These are phyloP conservation scores for Brachionus plicatilis DNA, from an alignment of 1,140 invertebrate species.

Conservation along the genomic window DNA sequence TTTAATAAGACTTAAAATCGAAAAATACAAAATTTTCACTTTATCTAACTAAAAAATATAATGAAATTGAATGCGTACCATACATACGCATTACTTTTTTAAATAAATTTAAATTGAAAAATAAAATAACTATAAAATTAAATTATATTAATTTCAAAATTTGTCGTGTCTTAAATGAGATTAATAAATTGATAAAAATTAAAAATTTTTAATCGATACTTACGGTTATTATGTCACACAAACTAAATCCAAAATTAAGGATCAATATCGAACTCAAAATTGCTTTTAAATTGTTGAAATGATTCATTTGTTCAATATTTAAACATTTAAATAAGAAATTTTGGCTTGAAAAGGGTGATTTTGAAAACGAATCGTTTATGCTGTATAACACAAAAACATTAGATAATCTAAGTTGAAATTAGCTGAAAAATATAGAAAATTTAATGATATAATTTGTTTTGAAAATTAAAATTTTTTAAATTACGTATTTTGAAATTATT, in stretches of 20 bases:
- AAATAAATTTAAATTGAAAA: no score
- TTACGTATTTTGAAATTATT: neutral
- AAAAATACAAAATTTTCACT: no score
- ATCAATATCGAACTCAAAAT: neutral
- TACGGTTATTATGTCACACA: neutral
- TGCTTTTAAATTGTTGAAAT: neutral
- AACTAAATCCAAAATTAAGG: neutral
- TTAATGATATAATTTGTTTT: neutral
- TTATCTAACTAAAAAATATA: no score
- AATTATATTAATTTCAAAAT: no score
- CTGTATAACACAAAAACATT: neutral
- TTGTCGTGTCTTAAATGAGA: neutral
- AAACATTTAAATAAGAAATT: neutral
- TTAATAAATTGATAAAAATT: neutral
- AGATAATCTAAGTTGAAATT: neutral
- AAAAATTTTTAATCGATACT: neutral
- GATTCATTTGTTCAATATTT: neutral
- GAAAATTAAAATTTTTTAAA: neutral
- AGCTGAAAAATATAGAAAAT: neutral
- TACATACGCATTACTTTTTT: no score
- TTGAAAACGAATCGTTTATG: neutral
- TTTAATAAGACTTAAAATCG: no score
- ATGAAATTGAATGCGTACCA: no score
- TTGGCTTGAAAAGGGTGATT: neutral
- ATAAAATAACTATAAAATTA: no score